Evolutionary conservation across 1,140 invertebrate species (phyloP), one percentile per base, ranked within the genome.

Genomic region (Galleria mellonella): DNA sequence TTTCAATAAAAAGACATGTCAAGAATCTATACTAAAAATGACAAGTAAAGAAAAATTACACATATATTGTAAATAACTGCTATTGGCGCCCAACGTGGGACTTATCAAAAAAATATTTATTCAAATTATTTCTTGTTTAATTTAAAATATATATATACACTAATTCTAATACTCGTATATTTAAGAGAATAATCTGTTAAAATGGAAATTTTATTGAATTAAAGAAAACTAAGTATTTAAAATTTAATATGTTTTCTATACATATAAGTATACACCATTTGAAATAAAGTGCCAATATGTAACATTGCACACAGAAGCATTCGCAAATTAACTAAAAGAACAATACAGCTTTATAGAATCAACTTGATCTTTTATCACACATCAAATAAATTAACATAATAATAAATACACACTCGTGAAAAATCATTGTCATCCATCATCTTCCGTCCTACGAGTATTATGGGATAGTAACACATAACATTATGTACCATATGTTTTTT

Each of bases 1-100:
- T n/a, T n/a, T n/a, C n/a, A n/a, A n/a, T n/a, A n/a, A n/a, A n/a
- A n/a, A n/a, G n/a, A n/a, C n/a, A n/a, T n/a, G n/a, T n/a, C n/a
- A n/a, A n/a, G n/a, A n/a, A n/a, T n/a, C n/a, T n/a, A n/a, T n/a
- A n/a, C n/a, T n/a, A n/a, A n/a, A n/a, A n/a, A n/a, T n/a, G n/a
- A n/a, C n/a, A n/a, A n/a, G n/a, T n/a, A n/a, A n/a, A n/a, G n/a
- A n/a, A n/a, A n/a, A n/a, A n/a, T n/a, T n/a, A n/a, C n/a, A n/a
- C n/a, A n/a, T n/a, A n/a, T n/a, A n/a, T 9, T 12, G 13, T 13
- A 11, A 14, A 35, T 11, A 14, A 36, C 12, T 14, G 14, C 13
- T 12, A 36, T n/a, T 36, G 33, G 33, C 33, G 33, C 33, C 33
- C 33, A 36, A 36, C 33, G 33, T 36, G 33, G 33, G 9, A 15